phyloP scores from a whole-genome alignment of 2,113 vertebrate species.

The Gymnarchus niloticus region DNA sequence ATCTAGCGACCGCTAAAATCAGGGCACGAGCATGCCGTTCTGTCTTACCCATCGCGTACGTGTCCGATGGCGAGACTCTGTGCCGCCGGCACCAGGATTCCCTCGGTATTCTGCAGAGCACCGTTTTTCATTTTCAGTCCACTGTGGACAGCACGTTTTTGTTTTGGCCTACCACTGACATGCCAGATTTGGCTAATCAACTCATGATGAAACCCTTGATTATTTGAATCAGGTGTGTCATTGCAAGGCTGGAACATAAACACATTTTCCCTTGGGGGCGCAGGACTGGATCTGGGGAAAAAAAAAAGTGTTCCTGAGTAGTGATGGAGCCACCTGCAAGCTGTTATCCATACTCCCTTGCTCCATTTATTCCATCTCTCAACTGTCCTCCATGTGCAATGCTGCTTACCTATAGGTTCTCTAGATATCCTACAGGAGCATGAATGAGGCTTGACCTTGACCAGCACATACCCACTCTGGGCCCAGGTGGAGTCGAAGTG shows the following conservation, averaged over 20 bases:
- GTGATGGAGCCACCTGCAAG: not conserved
- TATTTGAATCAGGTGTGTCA: not conserved
- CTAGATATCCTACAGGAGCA: not conserved
- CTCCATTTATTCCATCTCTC: not conserved
- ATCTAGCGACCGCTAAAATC: not conserved
- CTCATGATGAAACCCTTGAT: not conserved
- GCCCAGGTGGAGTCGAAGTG: not conserved
- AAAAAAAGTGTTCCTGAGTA: too few species aligned
- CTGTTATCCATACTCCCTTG: not conserved
- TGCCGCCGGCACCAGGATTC: not conserved
- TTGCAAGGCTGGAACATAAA: constrained; percentile 2
- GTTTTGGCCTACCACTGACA: not conserved
- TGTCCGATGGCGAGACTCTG: not conserved
- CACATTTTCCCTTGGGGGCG: not conserved
- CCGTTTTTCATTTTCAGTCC: not conserved
- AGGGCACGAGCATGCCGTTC: not conserved
- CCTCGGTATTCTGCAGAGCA: not conserved
- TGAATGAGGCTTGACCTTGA: not conserved
- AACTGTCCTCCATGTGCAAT: not conserved
- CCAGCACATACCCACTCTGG: not conserved
- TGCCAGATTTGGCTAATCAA: not conserved
- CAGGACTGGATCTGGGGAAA: not conserved
- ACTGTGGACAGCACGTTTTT: not conserved
- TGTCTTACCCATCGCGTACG: not conserved
- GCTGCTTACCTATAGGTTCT: not conserved